Percentiles rank a stretch among this genome's conserved stretches.
These are phyloP conservation scores for Crambe crambe DNA, from an alignment of 37 sponge, comb jelly and placozoan species.

Conservation along the genomic window DNA sequence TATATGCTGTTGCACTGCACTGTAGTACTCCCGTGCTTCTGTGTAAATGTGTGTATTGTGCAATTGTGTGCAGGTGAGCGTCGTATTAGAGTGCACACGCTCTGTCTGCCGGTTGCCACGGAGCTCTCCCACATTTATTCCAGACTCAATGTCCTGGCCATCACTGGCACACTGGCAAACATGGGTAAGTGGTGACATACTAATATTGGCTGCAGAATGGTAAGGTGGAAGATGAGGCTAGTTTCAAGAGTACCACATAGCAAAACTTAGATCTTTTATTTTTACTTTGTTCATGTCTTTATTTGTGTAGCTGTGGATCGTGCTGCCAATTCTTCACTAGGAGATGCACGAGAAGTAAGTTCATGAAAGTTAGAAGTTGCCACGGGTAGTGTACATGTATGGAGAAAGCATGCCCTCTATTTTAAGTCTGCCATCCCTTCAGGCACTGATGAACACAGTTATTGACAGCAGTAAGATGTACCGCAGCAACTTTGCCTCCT, in stretches of 20 bases:
- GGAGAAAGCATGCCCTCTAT: too few relatives aligned
- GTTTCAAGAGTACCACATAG: too few relatives aligned
- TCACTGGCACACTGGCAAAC: conserved; percentile 83
- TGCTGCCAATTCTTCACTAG: conserved; percentile 66
- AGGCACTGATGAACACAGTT: conserved; percentile 87
- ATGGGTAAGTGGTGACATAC: conserved; percentile 95
- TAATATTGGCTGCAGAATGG: too few relatives aligned
- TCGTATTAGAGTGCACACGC: conserved; percentile 90
- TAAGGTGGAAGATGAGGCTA: too few relatives aligned
- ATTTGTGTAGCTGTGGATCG: conserved; percentile 76
- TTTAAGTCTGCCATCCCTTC: too few relatives aligned
- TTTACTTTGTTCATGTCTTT: not conserved
- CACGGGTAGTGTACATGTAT: not conserved
- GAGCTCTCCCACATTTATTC: conserved; percentile 79
- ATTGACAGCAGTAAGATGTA: conserved; percentile 81
- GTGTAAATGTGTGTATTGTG: not conserved
- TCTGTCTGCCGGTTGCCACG: conserved; percentile 83
- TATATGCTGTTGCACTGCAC: too few relatives aligned
- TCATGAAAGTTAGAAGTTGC: not conserved
- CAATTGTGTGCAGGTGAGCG: conserved; percentile 77
- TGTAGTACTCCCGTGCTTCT: too few relatives aligned
- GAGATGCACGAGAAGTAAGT: conserved; percentile 91
- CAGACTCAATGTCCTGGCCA: conserved; percentile 74
- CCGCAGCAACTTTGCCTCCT: conserved; percentile 45
- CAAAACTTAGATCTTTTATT: too few relatives aligned